Evolutionary conservation across 2,888 invertebrate species (phyloP).

Genomic region (Pyrochroa serraticornis): DNA sequence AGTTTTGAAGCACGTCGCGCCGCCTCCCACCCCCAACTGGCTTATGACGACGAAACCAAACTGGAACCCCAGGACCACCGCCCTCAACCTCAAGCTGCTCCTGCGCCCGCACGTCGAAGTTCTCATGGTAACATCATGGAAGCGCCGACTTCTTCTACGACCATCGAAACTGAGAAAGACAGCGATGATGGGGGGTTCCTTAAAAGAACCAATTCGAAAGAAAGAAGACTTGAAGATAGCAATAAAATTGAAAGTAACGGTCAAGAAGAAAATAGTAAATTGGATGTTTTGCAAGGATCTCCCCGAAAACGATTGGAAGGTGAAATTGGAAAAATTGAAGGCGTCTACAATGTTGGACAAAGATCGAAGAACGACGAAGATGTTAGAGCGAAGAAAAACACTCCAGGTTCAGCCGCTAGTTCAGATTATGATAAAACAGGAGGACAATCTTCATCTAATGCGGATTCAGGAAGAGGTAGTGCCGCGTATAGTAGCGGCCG

Average conservation of each 20-base stretch:
- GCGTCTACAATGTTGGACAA: slow-evolving; percentile 65
- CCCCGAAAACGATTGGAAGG: slow-evolving; percentile 52
- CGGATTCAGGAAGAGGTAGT: slow-evolving; percentile 81
- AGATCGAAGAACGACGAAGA: slow-evolving; percentile 60
- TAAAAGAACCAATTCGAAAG: slow-evolving; percentile 57
- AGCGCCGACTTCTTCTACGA: slow-evolving; percentile 34
- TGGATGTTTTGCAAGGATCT: slow-evolving; percentile 51
- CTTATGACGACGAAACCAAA: slow-evolving; percentile 60
- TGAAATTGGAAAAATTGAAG: slow-evolving; percentile 59
- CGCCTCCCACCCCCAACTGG: slow-evolving; percentile 71
- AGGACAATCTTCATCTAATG: slow-evolving; percentile 74
- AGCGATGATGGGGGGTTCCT: slow-evolving; percentile 65
- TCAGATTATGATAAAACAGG: slow-evolving; percentile 80
- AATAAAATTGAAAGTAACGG: slow-evolving; percentile 27
- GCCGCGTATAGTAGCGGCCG: slow-evolving; percentile 79
- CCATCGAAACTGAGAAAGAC: slow-evolving; percentile 41
- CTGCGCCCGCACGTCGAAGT: slow-evolving; percentile 59
- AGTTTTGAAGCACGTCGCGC: slow-evolving; percentile 66
- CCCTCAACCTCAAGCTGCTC: slow-evolving; percentile 51
- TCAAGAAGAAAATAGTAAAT: slow-evolving; percentile 40
- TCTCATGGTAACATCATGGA: slow-evolving; percentile 68
- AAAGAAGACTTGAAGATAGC: slow-evolving; percentile 33
- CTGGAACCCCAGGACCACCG: slow-evolving; percentile 38
- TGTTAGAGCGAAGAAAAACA: slow-evolving; percentile 57
- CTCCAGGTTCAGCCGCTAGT: slow-evolving; percentile 67